Conservation (phyloP, 2,113 vertebrate genomes). For the Poicephalus gulielmi region DNA sequence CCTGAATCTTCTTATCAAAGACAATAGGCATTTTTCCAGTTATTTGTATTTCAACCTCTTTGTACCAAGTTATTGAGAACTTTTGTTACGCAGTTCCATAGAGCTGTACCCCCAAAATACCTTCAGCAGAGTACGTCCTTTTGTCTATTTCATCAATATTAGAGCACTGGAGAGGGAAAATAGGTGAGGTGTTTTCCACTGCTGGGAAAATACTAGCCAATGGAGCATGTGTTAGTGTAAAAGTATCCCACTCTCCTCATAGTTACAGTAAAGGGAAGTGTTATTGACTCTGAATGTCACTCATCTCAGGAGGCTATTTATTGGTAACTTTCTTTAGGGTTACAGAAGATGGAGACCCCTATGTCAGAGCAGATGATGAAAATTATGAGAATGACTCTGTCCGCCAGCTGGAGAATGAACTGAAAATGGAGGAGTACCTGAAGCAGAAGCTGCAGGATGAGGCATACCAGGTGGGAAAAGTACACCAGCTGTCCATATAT, state of each 20-base stretch:
- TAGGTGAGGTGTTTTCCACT: not conserved
- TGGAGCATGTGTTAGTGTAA: not conserved
- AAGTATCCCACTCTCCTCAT: not conserved
- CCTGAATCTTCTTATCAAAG: not conserved
- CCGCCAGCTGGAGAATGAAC: slow-evolving; percentile 87
- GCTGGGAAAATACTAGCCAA: not conserved
- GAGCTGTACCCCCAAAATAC: not conserved
- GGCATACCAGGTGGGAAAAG: slow-evolving; percentile 83
- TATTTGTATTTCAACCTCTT: not conserved
- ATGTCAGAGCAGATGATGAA: slow-evolving; percentile 79
- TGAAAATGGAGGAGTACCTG: slow-evolving; percentile 89
- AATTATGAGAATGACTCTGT: slow-evolving; percentile 90
- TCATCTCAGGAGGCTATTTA: slow-evolving; percentile 61
- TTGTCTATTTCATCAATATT: not conserved
- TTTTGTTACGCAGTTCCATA: not conserved
- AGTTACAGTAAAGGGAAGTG: not conserved
- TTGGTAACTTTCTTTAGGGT: slow-evolving; percentile 73
- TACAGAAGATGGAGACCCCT: slow-evolving; percentile 78
- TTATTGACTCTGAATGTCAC: not conserved
- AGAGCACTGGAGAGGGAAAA: not conserved
- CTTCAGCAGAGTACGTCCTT: not conserved
- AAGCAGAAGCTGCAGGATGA: slow-evolving; percentile 91
- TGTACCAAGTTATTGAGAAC: not conserved
- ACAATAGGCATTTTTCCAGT: not conserved
- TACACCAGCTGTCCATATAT: not conserved